Base-by-base conservation (phyloP, 2,113 vertebrate genomes). In the Ophiodon elongatus region DNA sequence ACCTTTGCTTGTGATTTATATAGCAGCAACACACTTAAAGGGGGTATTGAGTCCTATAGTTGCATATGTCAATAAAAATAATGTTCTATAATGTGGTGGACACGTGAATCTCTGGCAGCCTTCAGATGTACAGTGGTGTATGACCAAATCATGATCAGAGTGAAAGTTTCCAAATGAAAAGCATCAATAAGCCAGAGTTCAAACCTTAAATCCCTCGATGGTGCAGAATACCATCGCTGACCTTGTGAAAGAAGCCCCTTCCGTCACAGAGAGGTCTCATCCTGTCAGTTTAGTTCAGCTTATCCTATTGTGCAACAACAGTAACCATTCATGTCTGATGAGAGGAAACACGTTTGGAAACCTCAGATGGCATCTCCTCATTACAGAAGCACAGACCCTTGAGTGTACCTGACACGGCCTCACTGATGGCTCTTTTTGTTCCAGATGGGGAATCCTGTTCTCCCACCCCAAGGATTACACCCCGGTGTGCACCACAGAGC, bases 401-500 rank as follows among this genome's bases (percentile, higher is more conserved):
- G 13, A 2, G 8, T 1, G n/a, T 13, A n/a, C 23, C 23, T 15
- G 29, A 39, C 59, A 8, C 8, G 17, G 9, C 11, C 13, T 65
- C 71, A 8, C 62, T 11, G 1, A 41, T 6, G 2, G 5, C n/a
- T 31, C 7, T 43, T 75, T 39, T 62, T 7, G 10, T 90, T 86
- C 14, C 87, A 99, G 98, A 70, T 99, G 98, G 98, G 97, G 97
- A 33, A 95, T 99, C 88, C 94, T 99, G 69, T 99, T 99, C 93
- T 98, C 98, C 23, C 98, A 99, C 86, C 98, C 98, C 0, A 93
- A 94, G 50, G 98, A 99, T 91, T 99, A 96, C 88, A 99, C 97
- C 0, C 98, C 98, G 0, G 97, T 99, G 37, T 99, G 98, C 82
- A 99, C 98, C 89, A 99, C 97, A 0, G 98, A 99, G 93, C 96